Base-by-base conservation (phyloP, 2,888 invertebrate species). In the Nebria salina region DNA sequence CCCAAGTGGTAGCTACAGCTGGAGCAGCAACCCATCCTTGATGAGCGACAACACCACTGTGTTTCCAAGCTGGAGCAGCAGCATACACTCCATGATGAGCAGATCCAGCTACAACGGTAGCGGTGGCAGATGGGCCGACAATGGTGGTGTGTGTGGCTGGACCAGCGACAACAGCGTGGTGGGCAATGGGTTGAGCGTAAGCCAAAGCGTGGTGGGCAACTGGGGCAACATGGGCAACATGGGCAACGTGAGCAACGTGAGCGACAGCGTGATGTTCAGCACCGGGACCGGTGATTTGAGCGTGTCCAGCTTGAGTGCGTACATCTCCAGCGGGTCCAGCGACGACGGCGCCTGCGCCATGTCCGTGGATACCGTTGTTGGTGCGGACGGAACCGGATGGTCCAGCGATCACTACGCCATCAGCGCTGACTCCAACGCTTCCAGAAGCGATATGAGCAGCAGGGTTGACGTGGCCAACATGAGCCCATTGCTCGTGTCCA, bases 201-300 rank as follows among this genome's bases (percentile, higher is more conserved):
- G 26, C 72, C n/a, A 72, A 7, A 66, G 15, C 13, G 11, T 66
- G 66, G 66, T 66, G 66, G 7, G 86, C 0, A 88, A 89, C 1
- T 85, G 86, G 66, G 26, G 72, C 72, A 26, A 9, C 72, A 72
- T 72, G 66, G 26, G 72, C 72, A 26, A 9, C 72, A 72, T 72
- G 72, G 25, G 34, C 72, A 25, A 26, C 20, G 20, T 20, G 20
- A 72, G 34, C 72, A 25, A 26, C 20, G 20, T 20, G 20, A 20
- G 20, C 20, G 20, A 20, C 72, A 20, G 1, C 72, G 9, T 72
- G 72, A 34, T 72, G 72, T 8, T 13, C 72, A 20, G n/a, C n/a
- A 26, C 72, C 72, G 26, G 72, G 72, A 6, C 72, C 72, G 5
- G 72, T 9, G 13, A 72, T 7, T 20, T 25, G 20, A 72, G 72